Base-by-base conservation (phyloP, 1,140 invertebrate species). In the Mya arenaria region DNA sequence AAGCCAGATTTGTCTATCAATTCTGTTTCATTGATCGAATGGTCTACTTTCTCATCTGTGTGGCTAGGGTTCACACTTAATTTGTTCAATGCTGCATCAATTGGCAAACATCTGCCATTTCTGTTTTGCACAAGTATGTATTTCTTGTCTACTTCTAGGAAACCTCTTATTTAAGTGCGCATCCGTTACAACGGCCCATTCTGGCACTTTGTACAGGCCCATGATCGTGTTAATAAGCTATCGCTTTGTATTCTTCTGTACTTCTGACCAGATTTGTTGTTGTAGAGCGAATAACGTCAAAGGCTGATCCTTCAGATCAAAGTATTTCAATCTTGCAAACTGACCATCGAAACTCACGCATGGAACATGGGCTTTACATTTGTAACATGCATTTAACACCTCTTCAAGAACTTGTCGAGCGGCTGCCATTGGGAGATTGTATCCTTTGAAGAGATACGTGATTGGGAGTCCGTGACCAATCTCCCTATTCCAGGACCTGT, bases 341-440 rank as follows among this genome's bases (percentile, higher is more conserved):
- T 72, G 69, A 3, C 69, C 69, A 72, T 56, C 69, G 34, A 72
- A 72, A 4, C 41, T 15, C 19, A 34, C 28, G n/a, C 69, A 72
- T 8, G 69, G 13, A 4, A 72, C 48, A 36, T 72, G 69, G 4
- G 48, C n/a, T 55, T 32, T 13, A 10, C 10, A 10, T 48, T 48
- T 48, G 41, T 48, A 48, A 19, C 41, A 48, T 19, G 41, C 41
- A 48, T 48, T 48, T 48, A 48, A 48, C 17, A 13, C 48, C 5
- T 72, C 32, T 4, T 72, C 48, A 4, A 72, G 32, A 34, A 56
- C 56, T 34, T 32, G 25, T 32, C 69, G 41, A 48, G 48, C 13
- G 1, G 69, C 56, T 4, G 2, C 23, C 69, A 72, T 72, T 0
- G 69, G 28, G 15, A 56, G 32, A 56, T 28, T 55, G 48, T 72